A percentile compares a stretch with the other conserved stretches of the same genome.
phyloP scores from a whole-genome alignment of 2,888 invertebrate species.

The Reticulitermes lucifugus region DNA sequence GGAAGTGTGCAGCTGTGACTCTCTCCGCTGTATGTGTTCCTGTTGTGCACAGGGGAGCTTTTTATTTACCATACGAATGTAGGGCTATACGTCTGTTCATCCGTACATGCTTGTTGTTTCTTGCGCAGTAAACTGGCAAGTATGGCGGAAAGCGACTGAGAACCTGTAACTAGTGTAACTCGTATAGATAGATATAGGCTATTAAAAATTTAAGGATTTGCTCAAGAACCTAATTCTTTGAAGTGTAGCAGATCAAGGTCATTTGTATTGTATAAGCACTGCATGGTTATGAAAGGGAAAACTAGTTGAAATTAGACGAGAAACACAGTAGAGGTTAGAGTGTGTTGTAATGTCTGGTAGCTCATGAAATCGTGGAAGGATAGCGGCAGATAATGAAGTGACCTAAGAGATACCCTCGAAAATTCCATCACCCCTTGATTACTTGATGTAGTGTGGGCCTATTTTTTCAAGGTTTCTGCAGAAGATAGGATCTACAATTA shows the following conservation, averaged over 20 bases:
- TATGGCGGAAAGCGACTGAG: too few relatives aligned
- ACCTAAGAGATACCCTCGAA: constrained; percentile 7
- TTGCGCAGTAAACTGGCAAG: too few relatives aligned
- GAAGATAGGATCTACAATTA: constrained; percentile 10
- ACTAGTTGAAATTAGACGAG: constrained; percentile 8
- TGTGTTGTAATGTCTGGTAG: constrained; percentile 1
- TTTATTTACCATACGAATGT: too few relatives aligned
- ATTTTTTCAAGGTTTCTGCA: neutral
- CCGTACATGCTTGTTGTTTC: too few relatives aligned
- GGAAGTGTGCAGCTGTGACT: too few relatives aligned
- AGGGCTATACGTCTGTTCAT: too few relatives aligned
- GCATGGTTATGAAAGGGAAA: constrained; percentile 11
- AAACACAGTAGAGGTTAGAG: neutral
- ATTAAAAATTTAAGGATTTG: neutral
- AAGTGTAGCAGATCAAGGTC: neutral
- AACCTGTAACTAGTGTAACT: too few relatives aligned
- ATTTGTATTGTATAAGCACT: constrained; percentile 18
- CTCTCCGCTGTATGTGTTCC: too few relatives aligned
- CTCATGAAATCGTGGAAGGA: constrained; percentile 12
- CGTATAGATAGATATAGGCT: too few relatives aligned
- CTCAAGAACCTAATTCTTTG: constrained; percentile 4
- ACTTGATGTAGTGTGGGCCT: neutral
- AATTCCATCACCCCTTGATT: constrained; percentile 17
- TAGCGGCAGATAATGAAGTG: neutral
- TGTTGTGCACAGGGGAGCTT: too few relatives aligned